phyloP scores from a whole-genome alignment of 2,888 invertebrate species.

The Drosophila quinaria region DNA sequence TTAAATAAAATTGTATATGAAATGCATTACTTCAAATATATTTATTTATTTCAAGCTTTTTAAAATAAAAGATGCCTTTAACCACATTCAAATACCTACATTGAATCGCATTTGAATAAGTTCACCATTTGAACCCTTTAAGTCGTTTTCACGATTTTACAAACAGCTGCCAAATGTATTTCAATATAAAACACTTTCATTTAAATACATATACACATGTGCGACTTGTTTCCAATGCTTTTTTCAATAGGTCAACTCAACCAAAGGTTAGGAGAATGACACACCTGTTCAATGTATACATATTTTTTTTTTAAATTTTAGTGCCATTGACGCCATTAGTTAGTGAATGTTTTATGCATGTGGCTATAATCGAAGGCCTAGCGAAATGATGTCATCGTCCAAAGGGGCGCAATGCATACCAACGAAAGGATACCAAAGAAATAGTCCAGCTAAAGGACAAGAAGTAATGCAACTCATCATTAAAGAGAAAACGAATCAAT shows the following conservation, averaged over 20 bases:
- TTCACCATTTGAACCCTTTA: background rate
- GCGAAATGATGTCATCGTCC: conserved; percentile 50
- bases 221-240: conserved; percentile 1
- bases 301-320: conserved; percentile 17
- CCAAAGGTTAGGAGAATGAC: conserved; percentile 35
- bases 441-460: conserved; percentile 4
- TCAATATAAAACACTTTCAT: conserved; percentile 8
- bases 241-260: conserved; percentile 38
- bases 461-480: conserved; percentile 19
- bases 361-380: conserved; percentile 21
- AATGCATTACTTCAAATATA: background rate
- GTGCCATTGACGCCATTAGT: conserved; percentile 30
- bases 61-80: background rate
- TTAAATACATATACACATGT: conserved; percentile 6
- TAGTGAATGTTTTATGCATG: conserved; percentile 36
- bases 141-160: background rate
- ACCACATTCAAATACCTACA: background rate
- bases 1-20: background rate
- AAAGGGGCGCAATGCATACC: conserved; percentile 1
- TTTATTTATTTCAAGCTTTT: background rate
- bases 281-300: conserved; percentile 35
- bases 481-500: conserved; percentile 48
- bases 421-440: conserved; percentile 1
- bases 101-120: no score
- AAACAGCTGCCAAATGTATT: background rate